Base-by-base conservation (phyloP, 2,888 invertebrate genomes). In the Drosophila formosana region DNA sequence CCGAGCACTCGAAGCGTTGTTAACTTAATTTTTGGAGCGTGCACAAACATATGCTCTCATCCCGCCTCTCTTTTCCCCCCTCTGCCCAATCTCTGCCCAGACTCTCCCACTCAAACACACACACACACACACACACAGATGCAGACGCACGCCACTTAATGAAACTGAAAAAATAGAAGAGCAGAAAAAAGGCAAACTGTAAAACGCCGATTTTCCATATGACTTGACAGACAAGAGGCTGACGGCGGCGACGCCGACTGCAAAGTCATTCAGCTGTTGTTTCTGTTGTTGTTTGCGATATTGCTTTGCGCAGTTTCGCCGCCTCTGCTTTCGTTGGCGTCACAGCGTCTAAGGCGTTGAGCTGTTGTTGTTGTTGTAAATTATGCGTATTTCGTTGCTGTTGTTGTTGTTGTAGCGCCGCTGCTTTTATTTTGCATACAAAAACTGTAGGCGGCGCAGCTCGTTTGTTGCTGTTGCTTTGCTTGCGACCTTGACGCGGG, bases 131-230 rank as follows among this genome's bases (percentile, higher is more conserved):
- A 34, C 63, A 18, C 68, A 50, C 55, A 55, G 46, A 63, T 63
- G 64, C 76, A 69, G 66, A 70, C 76, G 69, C 75, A 64, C 68
- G 72, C 78, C 89, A 90, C 90, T 89, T 89, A 84, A 90, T 82
- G 70, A 82, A 77, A 55, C 43, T 43, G 80, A 72, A 67, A 50
- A 50, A 60, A 41, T 18, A 28, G 26, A 87, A 57, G 30, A 73
- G 66, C 66, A 75, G 65, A 68, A 57, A 69, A 63, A 62, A 58
- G 28, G 51, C 69, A 32, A 78, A 72, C 68, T 82, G 81, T 72
- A 89, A 91, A 92, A 87, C 91, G 91, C 89, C 92, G 92, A 92
- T 92, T 92, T 92, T 92, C 92, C 92, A 89, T 91, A 85, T 91
- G 92, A 92, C 89, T 92, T 91, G 75, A 88, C 72, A 82, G 86